Evolutionary conservation across 1,140 invertebrate genomes (phyloP).

Genomic region (Platorchestia sp.): DNA sequence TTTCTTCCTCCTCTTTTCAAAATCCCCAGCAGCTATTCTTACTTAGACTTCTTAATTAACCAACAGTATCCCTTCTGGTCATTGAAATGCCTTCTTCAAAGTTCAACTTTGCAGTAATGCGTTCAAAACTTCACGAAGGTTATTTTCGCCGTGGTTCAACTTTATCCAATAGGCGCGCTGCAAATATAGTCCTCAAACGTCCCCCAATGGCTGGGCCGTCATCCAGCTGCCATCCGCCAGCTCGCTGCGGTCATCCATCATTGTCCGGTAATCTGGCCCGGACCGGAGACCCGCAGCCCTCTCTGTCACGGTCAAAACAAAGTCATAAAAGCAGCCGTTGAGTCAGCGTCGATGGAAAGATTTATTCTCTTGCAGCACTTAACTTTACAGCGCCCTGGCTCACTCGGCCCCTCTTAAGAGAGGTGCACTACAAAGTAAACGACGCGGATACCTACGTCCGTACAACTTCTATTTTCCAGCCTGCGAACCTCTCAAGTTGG

Average conservation of each 20-base stretch:
- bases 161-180: not conserved
- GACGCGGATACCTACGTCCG: not conserved
- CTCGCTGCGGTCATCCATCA: constrained; percentile 10
- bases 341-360: constrained; percentile 28
- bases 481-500: not conserved
- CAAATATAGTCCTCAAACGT: constrained; percentile 1
- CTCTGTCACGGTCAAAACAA: constrained; percentile 53
- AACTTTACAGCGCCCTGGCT: not conserved
- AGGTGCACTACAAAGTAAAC: not conserved
- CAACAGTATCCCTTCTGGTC: not conserved
- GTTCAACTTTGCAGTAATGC: not conserved
- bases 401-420: not conserved
- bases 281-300: not conserved
- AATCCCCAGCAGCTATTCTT: too few relatives aligned
- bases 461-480: not conserved
- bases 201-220: not conserved
- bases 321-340: constrained; percentile 51
- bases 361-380: constrained; percentile 24
- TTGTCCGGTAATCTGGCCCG: constrained; percentile 44
- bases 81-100: not conserved
- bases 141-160: not conserved
- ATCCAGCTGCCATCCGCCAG: constrained; percentile 17
- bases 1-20: too few relatives aligned
- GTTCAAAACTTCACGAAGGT: not conserved
- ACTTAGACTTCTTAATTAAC: not conserved